A percentile compares a stretch with the other conserved stretches of the same genome.
Evolutionary conservation across 2,888 invertebrate species (phyloP).

Genomic region (Meloe dianella): DNA sequence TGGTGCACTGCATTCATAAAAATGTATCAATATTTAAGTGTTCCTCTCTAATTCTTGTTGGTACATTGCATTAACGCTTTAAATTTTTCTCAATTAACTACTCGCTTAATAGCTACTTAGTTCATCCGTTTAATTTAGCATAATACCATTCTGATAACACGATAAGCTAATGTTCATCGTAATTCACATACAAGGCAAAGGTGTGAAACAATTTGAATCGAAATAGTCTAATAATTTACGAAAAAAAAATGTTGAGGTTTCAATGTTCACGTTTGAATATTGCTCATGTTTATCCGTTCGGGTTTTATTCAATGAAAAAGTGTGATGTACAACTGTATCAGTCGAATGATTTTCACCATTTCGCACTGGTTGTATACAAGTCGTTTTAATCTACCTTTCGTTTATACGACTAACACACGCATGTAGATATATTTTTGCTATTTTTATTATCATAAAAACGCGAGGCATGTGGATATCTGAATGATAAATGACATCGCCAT

Average conservation of each 20-base stretch:
- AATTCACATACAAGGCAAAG: background rate
- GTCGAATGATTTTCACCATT: background rate
- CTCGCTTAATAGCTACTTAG: background rate
- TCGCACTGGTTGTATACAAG: background rate
- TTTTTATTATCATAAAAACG: background rate
- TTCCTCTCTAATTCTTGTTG: background rate
- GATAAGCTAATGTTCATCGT: background rate
- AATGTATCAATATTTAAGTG: no score
- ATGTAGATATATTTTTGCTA: no score
- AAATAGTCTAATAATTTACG: background rate
- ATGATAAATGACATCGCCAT: slow-evolving; percentile 13
- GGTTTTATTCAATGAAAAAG: background rate
- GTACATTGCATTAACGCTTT: background rate
- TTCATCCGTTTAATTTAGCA: background rate
- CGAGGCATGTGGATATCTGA: slow-evolving; percentile 10
- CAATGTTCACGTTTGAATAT: no score
- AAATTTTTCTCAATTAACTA: background rate
- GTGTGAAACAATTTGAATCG: background rate
- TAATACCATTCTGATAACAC: background rate
- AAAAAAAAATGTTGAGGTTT: background rate
- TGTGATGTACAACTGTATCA: background rate
- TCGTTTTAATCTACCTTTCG: slow-evolving; percentile 5
- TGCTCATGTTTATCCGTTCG: background rate
- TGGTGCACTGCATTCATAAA: background rate
- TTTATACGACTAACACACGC: no score